phyloP scores from a whole-genome alignment of 2,888 invertebrate species.

The Fragum fragum region DNA sequence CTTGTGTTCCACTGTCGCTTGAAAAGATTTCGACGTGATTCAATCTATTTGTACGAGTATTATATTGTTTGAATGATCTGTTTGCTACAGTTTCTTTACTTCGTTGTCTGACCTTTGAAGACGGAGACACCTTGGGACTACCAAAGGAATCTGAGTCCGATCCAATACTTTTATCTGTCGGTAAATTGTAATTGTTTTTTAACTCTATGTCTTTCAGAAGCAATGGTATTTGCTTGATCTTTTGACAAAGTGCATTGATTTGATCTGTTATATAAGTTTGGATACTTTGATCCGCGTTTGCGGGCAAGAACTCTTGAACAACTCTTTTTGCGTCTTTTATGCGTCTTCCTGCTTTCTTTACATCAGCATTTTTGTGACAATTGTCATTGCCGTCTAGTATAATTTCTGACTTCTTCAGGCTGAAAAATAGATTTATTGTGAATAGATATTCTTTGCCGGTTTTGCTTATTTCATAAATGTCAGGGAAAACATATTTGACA shows the following conservation, averaged over 20 bases:
- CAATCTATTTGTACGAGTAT: constrained; percentile 11
- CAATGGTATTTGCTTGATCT: constrained; percentile 45
- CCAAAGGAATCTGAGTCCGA: constrained; percentile 13
- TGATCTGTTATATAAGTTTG: constrained; percentile 39
- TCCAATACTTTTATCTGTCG: constrained; percentile 11
- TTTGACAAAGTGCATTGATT: constrained; percentile 48
- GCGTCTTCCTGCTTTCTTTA: constrained; percentile 56
- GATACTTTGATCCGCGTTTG: constrained; percentile 23
- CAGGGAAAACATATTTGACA: too few relatives aligned
- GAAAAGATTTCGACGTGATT: constrained; percentile 56
- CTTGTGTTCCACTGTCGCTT: constrained; percentile 44
- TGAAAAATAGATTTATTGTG: too few relatives aligned
- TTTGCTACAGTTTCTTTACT: not conserved
- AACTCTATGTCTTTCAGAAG: not conserved
- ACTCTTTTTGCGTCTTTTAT: constrained; percentile 53
- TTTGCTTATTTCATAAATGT: too few relatives aligned
- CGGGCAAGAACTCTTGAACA: constrained; percentile 37
- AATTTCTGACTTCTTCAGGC: constrained; percentile 57
- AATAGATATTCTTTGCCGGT: too few relatives aligned
- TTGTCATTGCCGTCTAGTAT: constrained; percentile 34
- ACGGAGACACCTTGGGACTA: not conserved
- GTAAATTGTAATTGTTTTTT: not conserved
- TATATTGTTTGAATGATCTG: not conserved
- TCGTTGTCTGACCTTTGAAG: not conserved
- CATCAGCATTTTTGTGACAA: constrained; percentile 45